Evolutionary conservation across 2,797 vertebrate species (phyloP).

Genomic region (Ibycter americanus): DNA sequence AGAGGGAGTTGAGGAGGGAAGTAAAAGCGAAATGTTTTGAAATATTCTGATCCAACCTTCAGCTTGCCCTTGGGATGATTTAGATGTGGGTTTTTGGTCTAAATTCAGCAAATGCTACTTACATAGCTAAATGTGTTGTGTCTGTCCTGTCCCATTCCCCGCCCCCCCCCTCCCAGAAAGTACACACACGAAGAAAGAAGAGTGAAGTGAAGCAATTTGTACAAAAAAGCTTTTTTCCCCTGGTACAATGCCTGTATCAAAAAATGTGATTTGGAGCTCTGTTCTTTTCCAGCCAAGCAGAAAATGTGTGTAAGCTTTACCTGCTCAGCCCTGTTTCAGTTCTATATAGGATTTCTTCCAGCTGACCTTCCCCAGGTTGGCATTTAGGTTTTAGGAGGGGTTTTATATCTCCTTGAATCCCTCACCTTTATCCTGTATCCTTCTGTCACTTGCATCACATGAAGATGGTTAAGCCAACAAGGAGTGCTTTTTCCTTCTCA

Average conservation of each 20-base stretch:
- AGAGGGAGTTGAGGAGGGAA: background rate
- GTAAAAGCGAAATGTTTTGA: fast-evolving
- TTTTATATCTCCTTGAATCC: background rate
- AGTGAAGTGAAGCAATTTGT: background rate
- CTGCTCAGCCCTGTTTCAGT: background rate
- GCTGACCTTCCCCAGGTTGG: background rate
- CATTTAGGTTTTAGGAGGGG: background rate
- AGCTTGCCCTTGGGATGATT: background rate
- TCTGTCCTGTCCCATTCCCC: no score
- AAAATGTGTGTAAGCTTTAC: background rate
- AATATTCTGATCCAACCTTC: background rate
- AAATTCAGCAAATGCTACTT: background rate
- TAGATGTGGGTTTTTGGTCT: background rate
- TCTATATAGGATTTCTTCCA: background rate
- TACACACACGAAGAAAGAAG: background rate
- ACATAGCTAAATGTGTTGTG: background rate
- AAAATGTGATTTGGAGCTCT: background rate
- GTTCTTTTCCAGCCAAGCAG: background rate
- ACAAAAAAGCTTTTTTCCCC: background rate
- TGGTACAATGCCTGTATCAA: fast-evolving
- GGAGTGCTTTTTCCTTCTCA: background rate
- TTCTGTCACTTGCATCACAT: background rate
- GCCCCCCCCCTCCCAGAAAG: background rate
- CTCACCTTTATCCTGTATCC: background rate
- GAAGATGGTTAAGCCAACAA: background rate